Percentiles rank a stretch among this genome's conserved stretches.
phyloP scores from a whole-genome alignment of 2,888 invertebrate species.

The Lepidochrysops patricia region DNA sequence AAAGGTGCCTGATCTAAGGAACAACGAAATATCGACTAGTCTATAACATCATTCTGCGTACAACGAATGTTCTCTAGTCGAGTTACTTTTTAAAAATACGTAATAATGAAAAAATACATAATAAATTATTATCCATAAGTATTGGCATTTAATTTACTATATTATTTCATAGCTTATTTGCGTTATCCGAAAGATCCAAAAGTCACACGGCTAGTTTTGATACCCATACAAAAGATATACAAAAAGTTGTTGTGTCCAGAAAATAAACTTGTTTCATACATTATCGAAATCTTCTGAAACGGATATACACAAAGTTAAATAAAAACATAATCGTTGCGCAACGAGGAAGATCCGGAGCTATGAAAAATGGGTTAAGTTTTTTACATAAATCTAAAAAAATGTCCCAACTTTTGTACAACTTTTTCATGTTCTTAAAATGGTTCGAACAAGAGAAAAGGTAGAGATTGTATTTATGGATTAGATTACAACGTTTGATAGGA shows the following conservation, averaged over 20 bases:
- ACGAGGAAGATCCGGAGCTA: constrained; percentile 48
- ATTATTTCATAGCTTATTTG: too few relatives aligned
- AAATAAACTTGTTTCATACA: background rate
- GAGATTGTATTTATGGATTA: background rate
- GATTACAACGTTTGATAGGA: background rate
- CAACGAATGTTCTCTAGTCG: constrained; percentile 44
- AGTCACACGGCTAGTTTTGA: too few relatives aligned
- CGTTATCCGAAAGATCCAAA: too few relatives aligned
- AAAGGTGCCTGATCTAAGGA: constrained; percentile 55
- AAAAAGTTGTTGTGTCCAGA: background rate
- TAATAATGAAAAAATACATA: constrained; percentile 5
- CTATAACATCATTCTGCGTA: constrained; percentile 33
- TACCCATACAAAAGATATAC: background rate
- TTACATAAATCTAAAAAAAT: constrained; percentile 65
- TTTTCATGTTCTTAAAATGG: constrained; percentile 1
- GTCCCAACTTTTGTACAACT: constrained; percentile 32
- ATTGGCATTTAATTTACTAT: background rate
- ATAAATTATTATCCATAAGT: background rate
- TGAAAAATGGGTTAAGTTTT: constrained; percentile 68
- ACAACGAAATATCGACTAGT: constrained; percentile 55
- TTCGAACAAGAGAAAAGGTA: constrained; percentile 1
- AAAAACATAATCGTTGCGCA: constrained; percentile 66
- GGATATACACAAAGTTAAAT: background rate
- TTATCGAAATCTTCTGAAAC: background rate
- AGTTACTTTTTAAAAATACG: constrained; percentile 31